Evolutionary conservation across 2,797 vertebrate species (phyloP).

Genomic region (Atherinosoma microstoma): DNA sequence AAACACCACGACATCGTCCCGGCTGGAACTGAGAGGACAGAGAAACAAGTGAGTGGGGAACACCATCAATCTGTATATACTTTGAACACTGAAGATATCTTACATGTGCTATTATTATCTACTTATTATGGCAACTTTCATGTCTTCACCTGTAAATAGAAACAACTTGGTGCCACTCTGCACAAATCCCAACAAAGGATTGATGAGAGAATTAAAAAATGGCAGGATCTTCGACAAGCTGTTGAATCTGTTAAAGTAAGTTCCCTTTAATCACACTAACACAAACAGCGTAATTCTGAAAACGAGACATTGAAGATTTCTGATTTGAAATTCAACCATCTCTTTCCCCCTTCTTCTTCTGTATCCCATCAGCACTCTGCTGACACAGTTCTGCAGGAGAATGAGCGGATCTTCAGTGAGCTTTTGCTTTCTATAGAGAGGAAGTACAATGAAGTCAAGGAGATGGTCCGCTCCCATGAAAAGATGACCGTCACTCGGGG

Average conservation of each 20-base stretch:
- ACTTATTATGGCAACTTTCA: neutral
- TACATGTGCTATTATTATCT: neutral
- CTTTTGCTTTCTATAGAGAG: constrained; percentile 81
- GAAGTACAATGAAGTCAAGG: constrained; percentile 82
- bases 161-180: constrained; percentile 81
- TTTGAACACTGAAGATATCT: neutral
- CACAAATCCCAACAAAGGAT: constrained; percentile 84
- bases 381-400: constrained; percentile 79
- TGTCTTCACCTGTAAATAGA: constrained; percentile 59
- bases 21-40: constrained; percentile 84
- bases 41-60: constrained; percentile 86
- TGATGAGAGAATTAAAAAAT: constrained; percentile 83
- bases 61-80: neutral
- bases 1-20: constrained; percentile 85
- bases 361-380: constrained; percentile 78
- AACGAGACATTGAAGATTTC: neutral
- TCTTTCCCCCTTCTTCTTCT: neutral
- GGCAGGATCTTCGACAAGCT: constrained; percentile 83
- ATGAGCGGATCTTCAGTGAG: constrained; percentile 83
- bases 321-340: constrained; percentile 6
- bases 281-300: neutral
- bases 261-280: neutral
- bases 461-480: constrained; percentile 81
- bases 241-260: constrained; percentile 80
- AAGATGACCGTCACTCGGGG: constrained; percentile 68